Percentiles rank a stretch among this genome's conserved stretches.
These are phyloP conservation scores for Pseudorectes ferrugineus DNA, from an alignment of 2,113 vertebrate genomes.

Conservation along the genomic window DNA sequence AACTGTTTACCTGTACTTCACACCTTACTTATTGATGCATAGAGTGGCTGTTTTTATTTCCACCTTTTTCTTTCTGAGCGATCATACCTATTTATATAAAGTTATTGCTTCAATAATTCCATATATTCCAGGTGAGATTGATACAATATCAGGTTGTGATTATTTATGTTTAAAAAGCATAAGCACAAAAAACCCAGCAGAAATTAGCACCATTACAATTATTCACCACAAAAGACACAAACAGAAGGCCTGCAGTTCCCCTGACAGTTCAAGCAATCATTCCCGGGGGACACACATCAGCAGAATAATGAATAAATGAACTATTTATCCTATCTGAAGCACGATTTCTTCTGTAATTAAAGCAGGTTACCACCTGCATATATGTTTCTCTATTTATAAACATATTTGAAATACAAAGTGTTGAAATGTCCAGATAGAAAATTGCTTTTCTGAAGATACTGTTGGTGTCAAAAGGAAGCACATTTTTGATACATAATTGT, in stretches of 20 bases:
- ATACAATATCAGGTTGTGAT: background rate
- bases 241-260: background rate
- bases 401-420: background rate
- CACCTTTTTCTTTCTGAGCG: background rate
- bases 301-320: background rate
- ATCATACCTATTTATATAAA: background rate
- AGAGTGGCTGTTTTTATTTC: background rate
- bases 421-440: background rate
- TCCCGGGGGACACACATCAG: background rate
- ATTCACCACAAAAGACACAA: background rate
- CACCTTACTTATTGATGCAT: background rate
- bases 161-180: background rate
- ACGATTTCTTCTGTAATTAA: background rate
- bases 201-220: background rate
- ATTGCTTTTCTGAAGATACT: background rate
- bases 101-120: background rate
- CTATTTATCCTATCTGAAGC: background rate
- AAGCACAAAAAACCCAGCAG: background rate
- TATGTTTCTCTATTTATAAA: background rate
- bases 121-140: background rate
- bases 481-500: background rate
- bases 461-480: background rate
- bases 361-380: background rate
- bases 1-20: background rate
- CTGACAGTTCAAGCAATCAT: background rate